Conservation (phyloP, 2,113 vertebrate genomes). For the Cepphus grylle region DNA sequence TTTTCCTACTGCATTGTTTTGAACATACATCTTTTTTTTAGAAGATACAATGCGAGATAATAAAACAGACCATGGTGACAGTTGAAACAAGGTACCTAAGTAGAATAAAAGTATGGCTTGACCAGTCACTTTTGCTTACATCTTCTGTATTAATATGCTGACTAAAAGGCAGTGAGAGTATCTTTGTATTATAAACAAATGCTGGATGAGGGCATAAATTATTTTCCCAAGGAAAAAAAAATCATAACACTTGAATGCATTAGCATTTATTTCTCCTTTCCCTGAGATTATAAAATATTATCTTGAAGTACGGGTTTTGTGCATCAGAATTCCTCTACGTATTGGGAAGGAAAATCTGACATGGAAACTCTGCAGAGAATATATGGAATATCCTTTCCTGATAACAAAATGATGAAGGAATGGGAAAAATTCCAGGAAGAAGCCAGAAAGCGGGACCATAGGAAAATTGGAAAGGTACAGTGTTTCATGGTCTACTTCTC, state of each 20-base stretch:
- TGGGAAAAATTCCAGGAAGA: slow-evolving; percentile 79
- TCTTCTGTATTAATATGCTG: background rate
- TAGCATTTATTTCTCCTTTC: background rate
- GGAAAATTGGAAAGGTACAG: slow-evolving; percentile 76
- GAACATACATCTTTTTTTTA: background rate
- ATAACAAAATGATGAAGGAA: slow-evolving; percentile 73
- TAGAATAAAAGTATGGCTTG: background rate
- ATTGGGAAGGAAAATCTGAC: slow-evolving; percentile 77
- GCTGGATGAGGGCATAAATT: background rate
- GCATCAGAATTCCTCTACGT: slow-evolving; percentile 74
- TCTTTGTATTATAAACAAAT: background rate
- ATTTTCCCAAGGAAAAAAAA: background rate
- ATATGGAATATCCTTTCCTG: slow-evolving; percentile 81
- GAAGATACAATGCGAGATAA: background rate
- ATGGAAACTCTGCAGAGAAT: slow-evolving; percentile 80
- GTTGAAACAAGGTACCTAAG: background rate
- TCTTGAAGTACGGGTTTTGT: background rate
- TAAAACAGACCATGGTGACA: background rate
- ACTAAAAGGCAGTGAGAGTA: background rate
- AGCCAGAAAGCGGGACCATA: slow-evolving; percentile 75
- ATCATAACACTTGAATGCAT: background rate
- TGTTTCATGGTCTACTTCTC: background rate
- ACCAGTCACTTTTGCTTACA: background rate
- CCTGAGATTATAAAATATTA: background rate
- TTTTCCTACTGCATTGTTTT: background rate